Evolutionary conservation across 2,797 vertebrate species (phyloP).

Genomic region (Rhinichthys osculus): DNA sequence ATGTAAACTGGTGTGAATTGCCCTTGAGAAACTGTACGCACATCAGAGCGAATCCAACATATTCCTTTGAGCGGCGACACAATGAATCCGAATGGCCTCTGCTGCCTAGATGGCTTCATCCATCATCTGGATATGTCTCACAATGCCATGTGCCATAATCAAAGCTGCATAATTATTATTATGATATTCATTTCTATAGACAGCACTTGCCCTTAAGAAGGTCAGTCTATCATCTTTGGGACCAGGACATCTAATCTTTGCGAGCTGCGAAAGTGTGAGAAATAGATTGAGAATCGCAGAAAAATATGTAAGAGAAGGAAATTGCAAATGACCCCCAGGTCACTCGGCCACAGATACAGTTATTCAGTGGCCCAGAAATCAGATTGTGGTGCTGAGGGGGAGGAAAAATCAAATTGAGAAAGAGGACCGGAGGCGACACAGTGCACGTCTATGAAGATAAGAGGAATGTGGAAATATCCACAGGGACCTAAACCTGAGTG

Average conservation of each 20-base stretch:
- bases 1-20: conserved; percentile 25
- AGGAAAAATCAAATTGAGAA: conserved; percentile 61
- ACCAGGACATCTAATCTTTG: conserved; percentile 57
- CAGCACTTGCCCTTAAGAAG: conserved; percentile 54
- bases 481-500: conserved; percentile 46
- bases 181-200: conserved; percentile 56
- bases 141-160: conserved; percentile 56
- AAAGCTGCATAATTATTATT: conserved; percentile 54
- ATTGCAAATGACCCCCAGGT: conserved; percentile 65
- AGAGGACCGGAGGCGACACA: conserved; percentile 52
- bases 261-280: conserved; percentile 44
- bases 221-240: conserved; percentile 56
- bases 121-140: conserved; percentile 46
- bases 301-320: conserved; percentile 60
- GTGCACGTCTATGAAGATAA: conserved; percentile 57
- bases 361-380: conserved; percentile 65
- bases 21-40: conserved; percentile 39
- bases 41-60: conserved; percentile 16
- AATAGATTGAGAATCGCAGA: conserved; percentile 62
- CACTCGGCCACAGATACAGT: conserved; percentile 63
- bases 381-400: conserved; percentile 60
- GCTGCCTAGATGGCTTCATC: conserved; percentile 49
- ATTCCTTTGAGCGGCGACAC: conserved; percentile 50
- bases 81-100: conserved; percentile 45
- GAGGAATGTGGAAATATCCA: conserved; percentile 50